Conservation (phyloP, 2,113 vertebrate genomes). For the Stomatorhinus ivindoensis region DNA sequence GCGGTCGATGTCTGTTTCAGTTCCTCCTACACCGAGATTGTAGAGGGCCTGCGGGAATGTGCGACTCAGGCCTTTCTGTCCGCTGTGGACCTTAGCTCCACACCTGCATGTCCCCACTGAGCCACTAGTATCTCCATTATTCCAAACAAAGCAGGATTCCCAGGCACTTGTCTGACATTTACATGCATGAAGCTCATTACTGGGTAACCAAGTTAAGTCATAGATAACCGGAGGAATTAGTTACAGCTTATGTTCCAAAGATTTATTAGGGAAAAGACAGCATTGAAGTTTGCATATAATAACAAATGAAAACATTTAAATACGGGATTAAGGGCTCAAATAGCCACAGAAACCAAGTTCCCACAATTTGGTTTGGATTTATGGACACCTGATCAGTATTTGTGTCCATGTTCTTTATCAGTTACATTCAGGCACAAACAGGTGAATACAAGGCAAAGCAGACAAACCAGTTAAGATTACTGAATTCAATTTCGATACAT, state of each 20-base stretch:
- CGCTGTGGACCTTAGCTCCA: background rate
- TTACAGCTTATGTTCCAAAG: background rate
- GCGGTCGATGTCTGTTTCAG: background rate
- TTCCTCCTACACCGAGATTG: background rate
- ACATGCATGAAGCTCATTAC: background rate
- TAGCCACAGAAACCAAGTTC: slow-evolving; percentile 3
- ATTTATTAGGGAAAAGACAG: background rate
- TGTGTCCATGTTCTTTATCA: background rate
- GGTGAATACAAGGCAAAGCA: background rate
- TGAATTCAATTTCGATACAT: background rate
- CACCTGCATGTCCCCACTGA: background rate
- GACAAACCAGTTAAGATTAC: background rate
- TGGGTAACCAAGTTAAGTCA: background rate
- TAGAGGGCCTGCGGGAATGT: background rate
- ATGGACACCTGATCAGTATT: background rate
- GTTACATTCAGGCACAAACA: background rate
- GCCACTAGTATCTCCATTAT: background rate
- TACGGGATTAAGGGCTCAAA: background rate
- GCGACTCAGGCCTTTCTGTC: background rate
- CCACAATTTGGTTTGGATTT: slow-evolving; percentile 10
- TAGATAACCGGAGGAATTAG: background rate
- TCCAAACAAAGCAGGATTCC: background rate
- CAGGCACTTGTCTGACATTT: background rate
- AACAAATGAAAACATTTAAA: background rate
- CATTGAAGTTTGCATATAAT: background rate